These are phyloP conservation scores for Amyelois transitella DNA, from an alignment of 1,140 invertebrate genomes.

Conservation along the genomic window DNA sequence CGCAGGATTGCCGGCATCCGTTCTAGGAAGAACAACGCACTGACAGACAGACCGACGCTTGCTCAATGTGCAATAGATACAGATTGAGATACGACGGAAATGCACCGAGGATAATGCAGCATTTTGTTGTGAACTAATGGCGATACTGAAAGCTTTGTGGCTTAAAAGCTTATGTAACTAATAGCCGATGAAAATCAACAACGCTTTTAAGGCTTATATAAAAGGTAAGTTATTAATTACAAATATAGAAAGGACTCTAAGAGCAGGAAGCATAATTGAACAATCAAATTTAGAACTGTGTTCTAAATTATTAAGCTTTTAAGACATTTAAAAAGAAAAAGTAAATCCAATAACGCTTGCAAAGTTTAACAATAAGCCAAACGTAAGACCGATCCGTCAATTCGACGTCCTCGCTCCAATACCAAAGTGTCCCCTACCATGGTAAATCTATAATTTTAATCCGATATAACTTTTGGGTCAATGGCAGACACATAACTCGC, in stretches of 20 bases:
- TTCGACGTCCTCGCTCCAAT: neutral
- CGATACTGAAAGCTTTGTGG: neutral
- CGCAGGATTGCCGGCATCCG: conserved; percentile 25
- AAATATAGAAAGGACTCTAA: neutral
- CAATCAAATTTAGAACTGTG: too few species aligned
- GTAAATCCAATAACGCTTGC: too few species aligned
- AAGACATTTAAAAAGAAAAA: too few species aligned
- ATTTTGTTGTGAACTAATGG: neutral
- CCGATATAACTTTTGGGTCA: conserved; percentile 25
- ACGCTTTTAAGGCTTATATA: neutral
- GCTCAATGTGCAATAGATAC: neutral
- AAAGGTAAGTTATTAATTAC: neutral
- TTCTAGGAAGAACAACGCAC: conserved; percentile 24
- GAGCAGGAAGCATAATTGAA: neutral
- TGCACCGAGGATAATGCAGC: neutral
- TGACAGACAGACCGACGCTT: conserved; percentile 23
- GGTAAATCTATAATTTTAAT: conserved; percentile 5
- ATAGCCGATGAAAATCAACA: neutral
- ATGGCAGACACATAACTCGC: conserved; percentile 26
- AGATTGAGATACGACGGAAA: neutral
- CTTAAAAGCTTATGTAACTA: neutral
- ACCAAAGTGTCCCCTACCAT: neutral
- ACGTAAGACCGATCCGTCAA: neutral
- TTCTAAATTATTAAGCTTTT: too few species aligned
- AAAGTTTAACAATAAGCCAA: too few species aligned